Evolutionary conservation across 1,140 invertebrate genomes (phyloP), one percentile per base, ranked within the genome.

Genomic region (Acromyrmex heyeri): DNA sequence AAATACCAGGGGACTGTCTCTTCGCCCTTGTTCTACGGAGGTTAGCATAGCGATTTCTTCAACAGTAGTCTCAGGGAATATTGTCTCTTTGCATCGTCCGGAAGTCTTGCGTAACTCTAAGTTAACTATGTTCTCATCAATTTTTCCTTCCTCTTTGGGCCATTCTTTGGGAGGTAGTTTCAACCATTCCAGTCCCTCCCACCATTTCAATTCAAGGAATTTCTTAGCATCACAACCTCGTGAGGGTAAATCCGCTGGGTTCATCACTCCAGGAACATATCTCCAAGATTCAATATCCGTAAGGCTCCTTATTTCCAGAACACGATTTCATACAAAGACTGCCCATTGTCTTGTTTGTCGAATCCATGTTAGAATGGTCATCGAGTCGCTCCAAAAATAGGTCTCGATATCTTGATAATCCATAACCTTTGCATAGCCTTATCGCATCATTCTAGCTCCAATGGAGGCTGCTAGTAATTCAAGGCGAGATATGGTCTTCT

Each of bases 131-230:
- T 65, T 21, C 53, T 91, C 86, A 24, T 92, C 70, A 2, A 69
- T 12, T 10, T 75, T 8, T 16, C 5, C n/a, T 1, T 90, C 44
- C 0, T 18, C 61, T 0, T 6, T 2, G 0, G 93, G 91, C 93
- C 91, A 94, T 0, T 83, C 10, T 24, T 78, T 34, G 18, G 57
- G 10, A 38, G 79, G 18, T 10, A 79, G 48, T 14, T 73, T 73
- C 1, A 94, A 59, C 93, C 94, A 94, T 0, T n/a, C 10, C 0
- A 93, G 93, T 1, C 93, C 93, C 79, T 92, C 81, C 89, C 91
- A 93, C 94, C 93, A 73, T 14, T 2, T 73, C 1, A 8, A 14
- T 2, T 73, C 50, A 92, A 87, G 1, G 24, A 94, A 73, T n/a
- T 86, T 76, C 61, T 81, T 85, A 0, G 88, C 85, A 3, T 59